phyloP scores from a whole-genome alignment of 1,140 invertebrate genomes.

The Melitaea cinxia region DNA sequence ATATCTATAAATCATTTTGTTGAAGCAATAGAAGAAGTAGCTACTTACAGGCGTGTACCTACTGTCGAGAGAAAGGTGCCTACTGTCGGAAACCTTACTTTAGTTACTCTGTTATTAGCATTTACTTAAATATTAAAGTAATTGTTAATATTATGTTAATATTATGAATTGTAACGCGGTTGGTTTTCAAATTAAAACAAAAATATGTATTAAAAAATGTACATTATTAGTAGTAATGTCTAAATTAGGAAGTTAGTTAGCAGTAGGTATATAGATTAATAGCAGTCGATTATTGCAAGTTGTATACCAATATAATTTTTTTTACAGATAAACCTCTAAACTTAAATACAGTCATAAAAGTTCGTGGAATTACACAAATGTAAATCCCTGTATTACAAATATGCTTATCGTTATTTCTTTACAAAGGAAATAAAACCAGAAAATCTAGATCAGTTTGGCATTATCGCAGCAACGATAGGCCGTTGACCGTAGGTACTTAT shows the following conservation, averaged over 20 bases:
- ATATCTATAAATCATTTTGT: slow-evolving; percentile 5
- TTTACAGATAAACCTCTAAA: too few relatives aligned
- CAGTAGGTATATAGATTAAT: too few relatives aligned
- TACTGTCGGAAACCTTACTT: neutral
- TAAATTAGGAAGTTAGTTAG: too few relatives aligned
- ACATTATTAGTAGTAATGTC: too few relatives aligned
- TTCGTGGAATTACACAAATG: neutral
- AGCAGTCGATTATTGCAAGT: too few relatives aligned
- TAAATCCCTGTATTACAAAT: slow-evolving; percentile 8
- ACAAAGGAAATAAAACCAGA: slow-evolving; percentile 36
- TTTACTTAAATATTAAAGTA: neutral
- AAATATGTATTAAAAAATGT: too few relatives aligned
- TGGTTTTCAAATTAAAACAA: too few relatives aligned
- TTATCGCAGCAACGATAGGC: slow-evolving; percentile 31
- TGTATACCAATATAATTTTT: too few relatives aligned
- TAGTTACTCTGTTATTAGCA: neutral
- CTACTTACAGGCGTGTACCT: slow-evolving; percentile 4
- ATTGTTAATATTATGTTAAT: too few relatives aligned
- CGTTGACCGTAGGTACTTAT: slow-evolving; percentile 25
- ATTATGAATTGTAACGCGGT: too few relatives aligned
- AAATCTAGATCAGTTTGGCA: slow-evolving; percentile 33
- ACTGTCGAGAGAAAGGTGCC: slow-evolving; percentile 17
- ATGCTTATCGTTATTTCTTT: slow-evolving; percentile 31
- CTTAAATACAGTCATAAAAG: neutral
- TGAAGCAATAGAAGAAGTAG: slow-evolving; percentile 9